Evolutionary conservation across 2,797 vertebrate species (phyloP).

Genomic region (Eidolon dupreanum): DNA sequence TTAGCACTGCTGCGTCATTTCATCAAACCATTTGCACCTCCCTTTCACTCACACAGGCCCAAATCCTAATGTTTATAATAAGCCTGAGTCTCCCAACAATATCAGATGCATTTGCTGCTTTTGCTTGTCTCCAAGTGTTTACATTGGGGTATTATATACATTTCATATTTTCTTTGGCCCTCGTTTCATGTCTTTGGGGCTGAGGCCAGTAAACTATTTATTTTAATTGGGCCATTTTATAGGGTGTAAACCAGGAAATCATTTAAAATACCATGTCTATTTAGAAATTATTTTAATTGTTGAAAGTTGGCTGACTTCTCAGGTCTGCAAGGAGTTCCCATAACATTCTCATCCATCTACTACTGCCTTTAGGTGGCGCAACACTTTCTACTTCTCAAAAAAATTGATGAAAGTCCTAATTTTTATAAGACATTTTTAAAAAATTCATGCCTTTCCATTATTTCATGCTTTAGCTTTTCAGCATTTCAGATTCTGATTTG

Average conservation of each 20-base stretch:
- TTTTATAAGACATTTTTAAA: conserved; percentile 20
- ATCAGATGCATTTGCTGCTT: not conserved
- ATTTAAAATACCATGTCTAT: conserved; percentile 35
- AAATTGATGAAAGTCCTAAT: not conserved
- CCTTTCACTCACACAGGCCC: not conserved
- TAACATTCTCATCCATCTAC: not conserved
- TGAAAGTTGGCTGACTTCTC: conserved; percentile 34
- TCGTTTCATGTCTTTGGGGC: not conserved
- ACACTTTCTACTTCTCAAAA: conserved; percentile 9
- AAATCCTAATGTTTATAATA: not conserved
- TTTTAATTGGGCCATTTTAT: conserved; percentile 52
- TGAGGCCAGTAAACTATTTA: not conserved
- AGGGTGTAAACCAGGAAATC: conserved; percentile 17
- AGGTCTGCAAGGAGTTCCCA: not conserved
- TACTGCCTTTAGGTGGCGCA: not conserved
- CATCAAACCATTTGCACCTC: not conserved
- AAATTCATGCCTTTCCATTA: not conserved
- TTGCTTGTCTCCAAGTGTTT: not conserved
- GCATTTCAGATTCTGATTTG: conserved; percentile 30
- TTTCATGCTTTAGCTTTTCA: not conserved
- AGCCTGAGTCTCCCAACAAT: not conserved
- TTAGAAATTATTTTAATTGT: conserved; percentile 53
- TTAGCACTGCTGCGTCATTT: rapidly evolving
- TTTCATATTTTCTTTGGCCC: not conserved
- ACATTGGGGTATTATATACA: not conserved